These are phyloP conservation scores for Pelodiscus sinensis DNA, from an alignment of 2,113 vertebrate genomes.

Conservation along the genomic window DNA sequence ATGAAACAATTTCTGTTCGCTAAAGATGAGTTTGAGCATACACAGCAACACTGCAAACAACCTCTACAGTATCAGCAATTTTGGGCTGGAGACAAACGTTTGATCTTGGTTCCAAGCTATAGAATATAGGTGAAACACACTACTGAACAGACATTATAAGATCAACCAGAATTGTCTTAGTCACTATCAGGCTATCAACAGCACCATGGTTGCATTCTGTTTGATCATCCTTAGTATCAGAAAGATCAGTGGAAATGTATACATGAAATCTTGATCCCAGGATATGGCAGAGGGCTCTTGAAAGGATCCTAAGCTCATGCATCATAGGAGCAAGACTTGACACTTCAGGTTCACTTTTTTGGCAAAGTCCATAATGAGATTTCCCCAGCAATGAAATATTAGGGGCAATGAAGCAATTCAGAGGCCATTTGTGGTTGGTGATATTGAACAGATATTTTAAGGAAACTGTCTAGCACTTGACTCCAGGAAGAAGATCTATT, in stretches of 20 bases:
- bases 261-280: background rate
- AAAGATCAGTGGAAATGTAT: background rate
- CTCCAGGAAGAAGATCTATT: too few species aligned
- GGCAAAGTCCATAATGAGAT: background rate
- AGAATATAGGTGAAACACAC: background rate
- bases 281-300: too few species aligned
- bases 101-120: background rate
- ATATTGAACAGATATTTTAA: too few species aligned
- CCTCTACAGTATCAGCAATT: too few species aligned
- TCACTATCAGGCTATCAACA: background rate
- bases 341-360: background rate
- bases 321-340: background rate
- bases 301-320: background rate
- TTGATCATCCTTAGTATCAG: background rate
- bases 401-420: background rate
- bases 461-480: background rate
- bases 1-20: background rate
- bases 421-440: background rate
- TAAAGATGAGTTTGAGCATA: background rate
- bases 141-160: background rate
- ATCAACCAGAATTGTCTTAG: background rate
- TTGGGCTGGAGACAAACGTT: background rate
- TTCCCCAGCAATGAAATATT: background rate
- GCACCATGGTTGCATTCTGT: background rate
- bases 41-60: background rate